Percentiles rank a stretch among this genome's conserved stretches.
These are phyloP conservation scores for Caranx ignobilis DNA, from an alignment of 2,113 vertebrate genomes.

Conservation along the genomic window DNA sequence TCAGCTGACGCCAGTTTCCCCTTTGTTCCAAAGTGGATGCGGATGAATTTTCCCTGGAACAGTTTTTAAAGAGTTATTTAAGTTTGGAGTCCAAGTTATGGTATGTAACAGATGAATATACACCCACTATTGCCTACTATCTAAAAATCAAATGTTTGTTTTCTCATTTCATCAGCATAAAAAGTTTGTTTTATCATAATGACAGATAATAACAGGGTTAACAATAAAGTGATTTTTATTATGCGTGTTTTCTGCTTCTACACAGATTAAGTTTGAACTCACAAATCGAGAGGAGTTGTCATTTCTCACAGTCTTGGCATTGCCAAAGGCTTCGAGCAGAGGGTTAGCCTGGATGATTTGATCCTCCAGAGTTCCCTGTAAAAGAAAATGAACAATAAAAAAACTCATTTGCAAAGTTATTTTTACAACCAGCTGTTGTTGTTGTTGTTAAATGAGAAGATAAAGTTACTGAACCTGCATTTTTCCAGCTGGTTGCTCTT, in stretches of 20 bases:
- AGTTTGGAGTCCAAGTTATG: not conserved
- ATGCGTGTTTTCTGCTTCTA: not conserved
- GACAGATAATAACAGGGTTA: not conserved
- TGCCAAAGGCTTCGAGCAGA: conserved; percentile 82
- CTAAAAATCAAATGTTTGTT: not conserved
- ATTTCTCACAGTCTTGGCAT: conserved; percentile 80
- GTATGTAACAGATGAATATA: not conserved
- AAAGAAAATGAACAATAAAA: not conserved
- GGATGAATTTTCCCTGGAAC: conserved; percentile 80
- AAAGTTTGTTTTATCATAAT: not conserved
- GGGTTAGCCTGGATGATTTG: conserved; percentile 82
- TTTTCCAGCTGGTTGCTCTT: conserved; percentile 29
- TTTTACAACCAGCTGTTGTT: not conserved
- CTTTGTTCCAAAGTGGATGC: conserved; percentile 80
- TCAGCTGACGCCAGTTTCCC: conserved; percentile 81
- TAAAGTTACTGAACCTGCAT: conserved; percentile 36
- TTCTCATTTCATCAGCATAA: not conserved
- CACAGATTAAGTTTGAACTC: conserved; percentile 26
- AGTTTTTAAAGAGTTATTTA: not conserved
- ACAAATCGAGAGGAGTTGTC: conserved; percentile 80
- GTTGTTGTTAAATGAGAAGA: not conserved
- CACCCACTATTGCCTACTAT: not conserved
- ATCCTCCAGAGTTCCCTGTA: conserved; percentile 76
- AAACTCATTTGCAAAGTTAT: not conserved
- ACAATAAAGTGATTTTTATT: not conserved